These are phyloP conservation scores for Pedetes capensis DNA, from an alignment of 2,113 vertebrate species.

Conservation along the genomic window DNA sequence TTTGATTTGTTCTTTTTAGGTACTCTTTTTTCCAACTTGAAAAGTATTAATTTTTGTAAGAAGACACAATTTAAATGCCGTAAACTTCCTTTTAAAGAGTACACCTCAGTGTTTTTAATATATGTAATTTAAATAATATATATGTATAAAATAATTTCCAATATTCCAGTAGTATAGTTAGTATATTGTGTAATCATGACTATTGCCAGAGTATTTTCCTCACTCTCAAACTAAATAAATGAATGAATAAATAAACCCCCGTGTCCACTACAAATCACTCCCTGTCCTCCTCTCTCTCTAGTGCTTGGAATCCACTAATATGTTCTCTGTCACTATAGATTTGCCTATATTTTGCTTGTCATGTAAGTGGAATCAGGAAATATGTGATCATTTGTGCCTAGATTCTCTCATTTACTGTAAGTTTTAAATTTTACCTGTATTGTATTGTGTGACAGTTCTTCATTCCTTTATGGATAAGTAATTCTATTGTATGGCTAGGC, in stretches of 20 bases:
- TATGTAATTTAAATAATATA: not conserved
- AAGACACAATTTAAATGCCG: not conserved
- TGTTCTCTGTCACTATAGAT: not conserved
- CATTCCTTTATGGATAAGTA: not conserved
- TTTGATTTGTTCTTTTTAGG: not conserved
- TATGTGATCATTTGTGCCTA: no score
- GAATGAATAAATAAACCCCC: accelerated
- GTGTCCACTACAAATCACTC: not conserved
- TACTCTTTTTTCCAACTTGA: not conserved
- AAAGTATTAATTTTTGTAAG: not conserved
- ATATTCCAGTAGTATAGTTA: not conserved
- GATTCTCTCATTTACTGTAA: not conserved
- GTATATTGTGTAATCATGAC: not conserved
- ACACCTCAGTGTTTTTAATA: not conserved
- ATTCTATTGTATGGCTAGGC: not conserved
- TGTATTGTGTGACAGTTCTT: not conserved
- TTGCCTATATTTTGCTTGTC: not conserved
- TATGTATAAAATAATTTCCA: not conserved
- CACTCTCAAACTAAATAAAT: not conserved
- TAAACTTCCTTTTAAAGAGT: not conserved
- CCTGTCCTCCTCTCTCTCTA: not conserved
- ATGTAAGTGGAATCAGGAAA: not conserved
- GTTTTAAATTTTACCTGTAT: not conserved
- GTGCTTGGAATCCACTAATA: not conserved
- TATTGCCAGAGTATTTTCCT: not conserved